phyloP scores from a whole-genome alignment of 2,797 vertebrate genomes.

The Esox masquinongy region DNA sequence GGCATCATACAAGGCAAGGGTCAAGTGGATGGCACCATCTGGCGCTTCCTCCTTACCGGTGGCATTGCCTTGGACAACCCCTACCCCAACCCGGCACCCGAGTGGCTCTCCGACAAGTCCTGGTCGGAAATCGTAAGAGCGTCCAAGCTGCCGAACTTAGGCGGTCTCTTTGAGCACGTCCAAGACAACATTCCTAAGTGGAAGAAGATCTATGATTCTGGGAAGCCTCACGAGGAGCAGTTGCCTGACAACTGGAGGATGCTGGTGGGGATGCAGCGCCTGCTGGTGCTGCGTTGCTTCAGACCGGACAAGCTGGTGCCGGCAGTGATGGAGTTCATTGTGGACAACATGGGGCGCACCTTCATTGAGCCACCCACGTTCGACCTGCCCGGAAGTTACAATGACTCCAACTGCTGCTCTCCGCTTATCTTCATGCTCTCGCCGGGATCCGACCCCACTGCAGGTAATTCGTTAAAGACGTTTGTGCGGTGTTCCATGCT shows the following conservation, averaged over 20 bases:
- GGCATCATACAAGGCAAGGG: slow-evolving; percentile 86
- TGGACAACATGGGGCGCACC: slow-evolving; percentile 80
- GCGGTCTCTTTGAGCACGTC: slow-evolving; percentile 79
- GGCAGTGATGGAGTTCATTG: slow-evolving; percentile 84
- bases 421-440: slow-evolving; percentile 93
- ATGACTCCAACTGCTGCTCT: slow-evolving; percentile 86
- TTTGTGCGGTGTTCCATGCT: not conserved
- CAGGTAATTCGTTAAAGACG: slow-evolving; percentile 75
- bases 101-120: slow-evolving; percentile 88
- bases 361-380: slow-evolving; percentile 91
- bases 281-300: slow-evolving; percentile 88
- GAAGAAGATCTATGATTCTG: slow-evolving; percentile 88
- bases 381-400: slow-evolving; percentile 88
- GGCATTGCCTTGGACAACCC: slow-evolving; percentile 89
- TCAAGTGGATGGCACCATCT: slow-evolving; percentile 77
- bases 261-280: slow-evolving; percentile 75
- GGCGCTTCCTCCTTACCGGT: slow-evolving; percentile 89
- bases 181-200: slow-evolving; percentile 68
- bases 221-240: slow-evolving; percentile 78
- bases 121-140: slow-evolving; percentile 90
- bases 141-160: slow-evolving; percentile 75
- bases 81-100: slow-evolving; percentile 82
- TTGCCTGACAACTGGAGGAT: slow-evolving; percentile 79
- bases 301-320: slow-evolving; percentile 91
- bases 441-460: slow-evolving; percentile 91